A percentile compares a stretch with the other conserved stretches of the same genome.
Evolutionary conservation across 37 sponge, comb jelly and placozoan species (phyloP).

Genomic region (Ephydatia muelleri): DNA sequence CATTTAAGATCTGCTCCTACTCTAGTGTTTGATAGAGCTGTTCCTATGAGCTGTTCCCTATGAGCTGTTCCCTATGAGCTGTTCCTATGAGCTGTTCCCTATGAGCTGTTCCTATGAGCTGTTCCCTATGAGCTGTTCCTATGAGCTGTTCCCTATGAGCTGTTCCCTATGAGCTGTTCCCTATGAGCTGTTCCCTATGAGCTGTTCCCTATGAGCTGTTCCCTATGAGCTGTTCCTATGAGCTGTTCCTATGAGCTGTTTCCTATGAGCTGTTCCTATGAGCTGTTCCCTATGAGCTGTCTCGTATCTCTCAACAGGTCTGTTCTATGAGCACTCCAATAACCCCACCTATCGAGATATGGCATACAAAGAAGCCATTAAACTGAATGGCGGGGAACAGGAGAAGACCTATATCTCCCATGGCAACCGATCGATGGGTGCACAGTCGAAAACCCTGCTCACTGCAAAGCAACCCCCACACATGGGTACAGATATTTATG

Average conservation of each 20-base stretch:
- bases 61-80: too few relatives aligned
- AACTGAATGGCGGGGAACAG: background rate
- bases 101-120: too few relatives aligned
- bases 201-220: background rate
- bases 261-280: background rate
- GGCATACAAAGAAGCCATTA: constrained; percentile 69
- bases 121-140: too few relatives aligned
- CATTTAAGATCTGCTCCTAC: too few relatives aligned
- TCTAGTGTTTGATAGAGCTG: too few relatives aligned
- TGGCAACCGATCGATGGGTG: background rate
- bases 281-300: background rate
- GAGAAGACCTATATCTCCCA: constrained; percentile 53
- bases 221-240: background rate
- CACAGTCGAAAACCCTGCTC: constrained; percentile 17
- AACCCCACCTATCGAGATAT: constrained; percentile 59
- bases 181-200: background rate
- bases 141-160: too few relatives aligned
- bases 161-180: background rate
- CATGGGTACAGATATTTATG: constrained; percentile 2
- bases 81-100: too few relatives aligned
- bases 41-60: too few relatives aligned
- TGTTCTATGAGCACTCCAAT: constrained; percentile 63
- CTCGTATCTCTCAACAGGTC: constrained; percentile 34
- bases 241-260: background rate
- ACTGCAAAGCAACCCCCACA: constrained; percentile 3